A percentile compares a stretch with the other conserved stretches of the same genome.
phyloP scores from a whole-genome alignment of 2,797 vertebrate genomes.

The Alosa sapidissima region DNA sequence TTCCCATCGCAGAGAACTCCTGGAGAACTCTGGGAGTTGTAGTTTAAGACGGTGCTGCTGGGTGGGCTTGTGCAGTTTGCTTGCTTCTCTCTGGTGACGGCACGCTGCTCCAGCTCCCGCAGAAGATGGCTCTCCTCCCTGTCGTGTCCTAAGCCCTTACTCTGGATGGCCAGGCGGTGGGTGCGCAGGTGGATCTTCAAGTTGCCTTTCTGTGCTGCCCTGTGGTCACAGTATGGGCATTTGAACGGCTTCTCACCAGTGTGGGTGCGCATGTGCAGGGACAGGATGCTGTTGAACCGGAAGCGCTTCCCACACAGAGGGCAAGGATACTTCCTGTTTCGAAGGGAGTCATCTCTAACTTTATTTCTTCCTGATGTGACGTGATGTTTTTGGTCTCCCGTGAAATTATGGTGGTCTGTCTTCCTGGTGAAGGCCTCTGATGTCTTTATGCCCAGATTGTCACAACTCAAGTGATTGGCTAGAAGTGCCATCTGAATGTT shows the following conservation, averaged over 20 bases:
- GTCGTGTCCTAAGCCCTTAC: conserved; percentile 92
- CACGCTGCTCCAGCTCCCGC: conserved; percentile 95
- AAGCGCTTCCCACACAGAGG: conserved; percentile 98
- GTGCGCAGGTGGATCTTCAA: conserved; percentile 98
- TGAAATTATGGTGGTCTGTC: conserved; percentile 94
- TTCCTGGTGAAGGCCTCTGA: conserved; percentile 86
- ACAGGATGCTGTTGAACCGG: conserved; percentile 98
- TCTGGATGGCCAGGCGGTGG: conserved; percentile 95
- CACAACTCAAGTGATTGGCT: conserved; percentile 93
- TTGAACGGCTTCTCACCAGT: conserved; percentile 99
- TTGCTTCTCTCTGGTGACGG: conserved; percentile 95
- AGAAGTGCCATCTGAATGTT: conserved; percentile 96
- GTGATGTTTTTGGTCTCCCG: conserved; percentile 95
- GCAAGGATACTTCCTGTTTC: conserved; percentile 97
- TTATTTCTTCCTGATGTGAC: conserved; percentile 99
- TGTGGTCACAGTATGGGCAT: conserved; percentile 97
- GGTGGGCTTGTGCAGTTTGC: conserved; percentile 80
- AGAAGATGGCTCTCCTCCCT: conserved; percentile 94
- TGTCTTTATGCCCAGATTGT: conserved; percentile 82
- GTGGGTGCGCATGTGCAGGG: conserved; percentile 97
- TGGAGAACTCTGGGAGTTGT: neutral
- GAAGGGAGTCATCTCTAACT: conserved; percentile 95
- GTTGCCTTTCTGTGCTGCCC: conserved; percentile 97
- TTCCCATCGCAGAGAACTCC: neutral
- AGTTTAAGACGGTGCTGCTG: conserved; percentile 51